Evolutionary conservation across 2,797 vertebrate species (phyloP), one percentile per base, ranked within the genome.

Genomic region (Trachurus trachurus): DNA sequence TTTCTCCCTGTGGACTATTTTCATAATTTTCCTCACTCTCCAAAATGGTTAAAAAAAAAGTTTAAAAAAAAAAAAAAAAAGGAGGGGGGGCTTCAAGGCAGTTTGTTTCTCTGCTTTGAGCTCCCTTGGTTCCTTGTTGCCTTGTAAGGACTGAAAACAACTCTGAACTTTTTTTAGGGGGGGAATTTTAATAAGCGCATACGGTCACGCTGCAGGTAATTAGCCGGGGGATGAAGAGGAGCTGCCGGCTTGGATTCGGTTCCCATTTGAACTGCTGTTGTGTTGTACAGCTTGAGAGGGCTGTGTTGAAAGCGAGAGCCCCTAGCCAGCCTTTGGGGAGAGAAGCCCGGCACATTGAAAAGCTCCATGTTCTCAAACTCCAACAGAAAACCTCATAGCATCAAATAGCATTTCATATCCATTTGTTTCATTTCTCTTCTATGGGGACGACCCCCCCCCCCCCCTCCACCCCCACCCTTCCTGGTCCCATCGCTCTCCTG

Each of bases 171-270:
- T 74, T 78, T 82, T 80, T 74, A 66, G 61, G 54, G 83, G 83
- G 83, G 60, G 45, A 72, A 74, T 87, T 93, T 90, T 93, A 91
- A 93, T 93, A 93, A 90, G 91, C 26, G 91, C 26, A 91, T 91
- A 88, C 83, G 63, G 87, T 82, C 87, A 90, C 86, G 87, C 92
- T 84, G 84, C 88, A 94, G 90, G 91, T 93, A 93, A 94, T 93
- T 94, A 92, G 89, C 92, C 86, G 49, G 84, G 84, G 91, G 91
- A 87, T 92, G 87, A 94, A 83, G 71, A 80, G 66, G 63, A 78
- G 88, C 81, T 83, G 84, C 69, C 59, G 79, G 59, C 75, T 89
- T 89, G 87, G 88, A 91, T 91, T 86, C 66, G 21, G 78, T 53
- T 82, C 79, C 77, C 80, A 91, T 94, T 92, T 92, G 79, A 93